Evolutionary conservation across 2,888 invertebrate species (phyloP).

Genomic region (Drosophila bunnanda): DNA sequence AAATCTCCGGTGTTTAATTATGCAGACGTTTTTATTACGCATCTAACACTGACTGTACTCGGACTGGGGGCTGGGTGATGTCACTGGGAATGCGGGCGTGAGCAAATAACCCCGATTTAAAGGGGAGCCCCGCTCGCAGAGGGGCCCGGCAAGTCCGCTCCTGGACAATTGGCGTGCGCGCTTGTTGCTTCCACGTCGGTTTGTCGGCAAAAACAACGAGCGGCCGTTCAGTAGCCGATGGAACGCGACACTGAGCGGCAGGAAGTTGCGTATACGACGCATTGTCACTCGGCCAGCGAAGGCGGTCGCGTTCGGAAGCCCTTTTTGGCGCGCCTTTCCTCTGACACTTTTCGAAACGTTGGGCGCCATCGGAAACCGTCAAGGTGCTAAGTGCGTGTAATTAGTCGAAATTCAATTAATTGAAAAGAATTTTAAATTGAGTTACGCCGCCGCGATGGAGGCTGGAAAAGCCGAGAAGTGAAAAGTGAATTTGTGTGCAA

Average conservation of each 20-base stretch:
- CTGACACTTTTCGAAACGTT: background rate
- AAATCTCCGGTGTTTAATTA: constrained; percentile 51
- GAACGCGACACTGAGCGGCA: constrained; percentile 77
- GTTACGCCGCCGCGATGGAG: constrained; percentile 41
- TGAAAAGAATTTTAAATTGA: constrained; percentile 49
- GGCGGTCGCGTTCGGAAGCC: constrained; percentile 37
- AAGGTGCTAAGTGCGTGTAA: constrained; percentile 66
- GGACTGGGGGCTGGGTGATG: constrained; percentile 31
- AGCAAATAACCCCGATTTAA: constrained; percentile 13
- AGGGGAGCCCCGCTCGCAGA: background rate
- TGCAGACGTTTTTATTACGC: constrained; percentile 63
- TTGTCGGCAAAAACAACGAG: constrained; percentile 51
- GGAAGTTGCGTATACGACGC: constrained; percentile 79
- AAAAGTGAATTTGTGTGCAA: constrained; percentile 18
- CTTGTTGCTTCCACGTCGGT: constrained; percentile 71
- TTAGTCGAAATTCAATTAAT: constrained; percentile 64
- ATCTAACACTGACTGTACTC: constrained; percentile 56
- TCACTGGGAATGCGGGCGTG: constrained; percentile 16
- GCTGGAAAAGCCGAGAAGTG: constrained; percentile 27
- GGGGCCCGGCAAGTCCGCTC: constrained; percentile 27
- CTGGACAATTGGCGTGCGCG: constrained; percentile 48
- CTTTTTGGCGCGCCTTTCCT: constrained; percentile 44
- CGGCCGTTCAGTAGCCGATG: constrained; percentile 75
- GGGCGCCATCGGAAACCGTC: constrained; percentile 21
- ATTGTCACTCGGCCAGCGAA: constrained; percentile 35